Percentiles rank a stretch among this genome's conserved stretches.
phyloP scores from a whole-genome alignment of 92 coral and sea anemone species.

The Montipora capitata region DNA sequence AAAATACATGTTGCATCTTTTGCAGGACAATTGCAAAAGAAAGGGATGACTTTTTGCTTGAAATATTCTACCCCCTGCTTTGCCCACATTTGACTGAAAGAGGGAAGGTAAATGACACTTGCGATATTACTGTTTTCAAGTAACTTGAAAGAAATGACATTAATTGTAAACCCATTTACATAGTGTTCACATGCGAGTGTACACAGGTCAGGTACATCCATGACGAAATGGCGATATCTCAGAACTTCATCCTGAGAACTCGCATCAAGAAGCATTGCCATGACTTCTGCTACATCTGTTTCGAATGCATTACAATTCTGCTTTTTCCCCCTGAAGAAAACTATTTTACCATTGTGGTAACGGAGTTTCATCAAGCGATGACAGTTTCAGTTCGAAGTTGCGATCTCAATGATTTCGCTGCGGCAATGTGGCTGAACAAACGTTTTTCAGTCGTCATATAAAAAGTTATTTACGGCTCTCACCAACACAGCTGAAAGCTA shows the following conservation, averaged over 20 bases:
- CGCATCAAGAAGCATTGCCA: too few relatives aligned
- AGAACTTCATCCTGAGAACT: constrained; percentile 31
- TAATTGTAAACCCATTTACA: constrained; percentile 29
- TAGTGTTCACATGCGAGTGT: constrained; percentile 29
- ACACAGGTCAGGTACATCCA: constrained; percentile 40
- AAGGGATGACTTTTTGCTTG: not conserved
- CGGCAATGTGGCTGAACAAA: too few relatives aligned
- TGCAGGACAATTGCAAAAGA: constrained; percentile 13
- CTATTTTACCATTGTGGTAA: too few relatives aligned
- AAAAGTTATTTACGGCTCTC: too few relatives aligned
- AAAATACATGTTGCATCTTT: constrained; percentile 16
- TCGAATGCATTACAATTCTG: too few relatives aligned
- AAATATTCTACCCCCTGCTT: constrained; percentile 16
- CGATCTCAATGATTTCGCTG: too few relatives aligned
- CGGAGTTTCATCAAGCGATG: too few relatives aligned
- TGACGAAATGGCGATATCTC: constrained; percentile 28
- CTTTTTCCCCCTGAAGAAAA: too few relatives aligned
- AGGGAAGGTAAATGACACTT: constrained; percentile 38
- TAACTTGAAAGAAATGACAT: constrained; percentile 9
- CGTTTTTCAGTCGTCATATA: too few relatives aligned
- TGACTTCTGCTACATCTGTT: too few relatives aligned
- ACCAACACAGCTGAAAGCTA: too few relatives aligned
- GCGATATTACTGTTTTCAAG: not conserved
- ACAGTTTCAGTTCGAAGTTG: too few relatives aligned
- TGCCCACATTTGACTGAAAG: constrained; percentile 45